Base-by-base conservation (phyloP, 2,888 invertebrate genomes). In the Cheiracanthium punctorium region DNA sequence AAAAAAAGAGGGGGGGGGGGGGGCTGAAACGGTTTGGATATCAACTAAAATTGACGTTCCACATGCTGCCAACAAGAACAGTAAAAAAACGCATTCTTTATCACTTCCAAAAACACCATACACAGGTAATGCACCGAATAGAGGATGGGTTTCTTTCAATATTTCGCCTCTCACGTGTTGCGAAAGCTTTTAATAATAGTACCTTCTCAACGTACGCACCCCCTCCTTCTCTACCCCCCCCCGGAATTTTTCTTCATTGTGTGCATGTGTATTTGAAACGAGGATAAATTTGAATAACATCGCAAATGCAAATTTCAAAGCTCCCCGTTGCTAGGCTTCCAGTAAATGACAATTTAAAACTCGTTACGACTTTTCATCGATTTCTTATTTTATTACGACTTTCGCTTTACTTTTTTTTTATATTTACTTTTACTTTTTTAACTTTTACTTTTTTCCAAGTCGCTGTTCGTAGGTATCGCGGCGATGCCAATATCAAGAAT, bases 201-300 rank as follows among this genome's bases (percentile, higher is more conserved):
- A 85, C 84, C 84, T 85, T 73, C 84, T 17, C 73, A 58, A 37
- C 41, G 30, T 29, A 48, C 30, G n/a, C 67, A 43, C 43, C 43
- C 37, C 48, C 72, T 58, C 65, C 64, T 48, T 65, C 37, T 8
- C 32, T 28, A 67, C 24, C 37, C 7, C n/a, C 67, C 33, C 32
- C 33, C 32, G 37, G 24, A 37, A 69, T 69, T 69, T 69, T 69
- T 69, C 69, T 69, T 69, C 37, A 69, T 69, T 69, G 58, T 69
- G 33, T 33, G 69, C 69, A 32, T 69, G 58, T 58, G 58, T 58
- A 58, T 58, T 58, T 58, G 58, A 1, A 20, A 72, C 79, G 69
- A 67, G 79, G 84, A 85, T 79, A 79, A 85, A 85, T 85, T 85
- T 85, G 84, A 85, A 85, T 85, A 85, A 85, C 84, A 85, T 85